Percentiles rank a stretch among this genome's conserved stretches.
Conservation (phyloP, 2,888 invertebrate species). For the Cynaeus angustus region DNA sequence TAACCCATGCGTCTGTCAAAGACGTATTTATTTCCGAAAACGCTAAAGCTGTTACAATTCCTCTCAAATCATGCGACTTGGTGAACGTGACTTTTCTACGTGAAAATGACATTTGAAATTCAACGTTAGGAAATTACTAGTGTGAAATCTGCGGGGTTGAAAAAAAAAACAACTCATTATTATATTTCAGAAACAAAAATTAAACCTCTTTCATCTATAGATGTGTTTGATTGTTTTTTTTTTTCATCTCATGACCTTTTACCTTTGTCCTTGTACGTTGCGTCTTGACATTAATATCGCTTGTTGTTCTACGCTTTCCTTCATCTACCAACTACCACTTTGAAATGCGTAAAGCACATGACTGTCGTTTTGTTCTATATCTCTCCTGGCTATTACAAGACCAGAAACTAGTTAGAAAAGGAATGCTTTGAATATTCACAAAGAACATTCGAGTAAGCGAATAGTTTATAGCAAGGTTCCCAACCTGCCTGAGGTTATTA, state of each 20-base stretch:
- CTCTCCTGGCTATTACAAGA: conserved; percentile 9
- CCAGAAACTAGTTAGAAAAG: conserved; percentile 6
- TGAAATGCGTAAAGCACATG: conserved; percentile 15
- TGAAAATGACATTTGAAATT: too few species aligned
- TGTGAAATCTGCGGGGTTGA: too few species aligned
- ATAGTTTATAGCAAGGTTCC: not conserved
- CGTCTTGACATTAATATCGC: too few species aligned
- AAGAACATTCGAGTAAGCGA: conserved; percentile 5
- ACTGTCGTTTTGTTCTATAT: conserved; percentile 9
- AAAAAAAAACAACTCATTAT: too few species aligned
- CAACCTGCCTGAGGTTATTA: conserved; percentile 15
- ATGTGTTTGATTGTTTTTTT: too few species aligned
- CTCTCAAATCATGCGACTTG: too few species aligned
- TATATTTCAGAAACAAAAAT: too few species aligned
- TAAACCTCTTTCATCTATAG: too few species aligned
- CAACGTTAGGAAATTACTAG: too few species aligned
- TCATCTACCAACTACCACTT: conserved; percentile 5
- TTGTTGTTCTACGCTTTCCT: conserved; percentile 8
- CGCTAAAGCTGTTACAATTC: too few species aligned
- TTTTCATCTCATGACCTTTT: not conserved
- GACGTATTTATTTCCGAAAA: too few species aligned
- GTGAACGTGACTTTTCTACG: too few species aligned
- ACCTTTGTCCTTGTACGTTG: not conserved
- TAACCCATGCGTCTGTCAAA: conserved; percentile 16
- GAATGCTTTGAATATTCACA: conserved; percentile 20